Evolutionary conservation across 37 sponge, comb jelly and placozoan genomes (phyloP).

Genomic region (Mnemiopsis leidyi): DNA sequence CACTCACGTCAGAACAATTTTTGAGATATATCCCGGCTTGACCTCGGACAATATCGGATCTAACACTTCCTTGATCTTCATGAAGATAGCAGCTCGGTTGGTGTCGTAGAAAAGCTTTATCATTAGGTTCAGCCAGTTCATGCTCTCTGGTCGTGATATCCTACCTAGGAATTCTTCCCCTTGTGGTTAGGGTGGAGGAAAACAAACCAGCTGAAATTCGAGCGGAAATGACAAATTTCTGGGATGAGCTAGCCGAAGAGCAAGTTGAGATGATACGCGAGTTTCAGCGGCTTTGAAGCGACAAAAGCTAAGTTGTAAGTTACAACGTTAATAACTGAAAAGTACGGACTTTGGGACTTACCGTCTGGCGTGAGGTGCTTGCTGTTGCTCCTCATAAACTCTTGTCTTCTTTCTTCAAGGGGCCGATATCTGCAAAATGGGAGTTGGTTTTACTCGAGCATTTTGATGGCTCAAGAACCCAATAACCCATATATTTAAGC

Average conservation of each 20-base stretch:
- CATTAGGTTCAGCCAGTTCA: slow-evolving; percentile 64
- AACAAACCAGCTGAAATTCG: neutral
- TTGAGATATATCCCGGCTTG: slow-evolving; percentile 46
- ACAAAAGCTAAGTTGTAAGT: no score
- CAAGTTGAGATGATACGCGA: no score
- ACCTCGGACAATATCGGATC: slow-evolving; percentile 27
- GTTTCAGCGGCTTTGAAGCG: no score
- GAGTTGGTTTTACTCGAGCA: no score
- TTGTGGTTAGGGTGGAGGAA: neutral
- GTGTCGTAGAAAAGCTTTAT: slow-evolving; percentile 57
- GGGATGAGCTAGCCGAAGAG: no score
- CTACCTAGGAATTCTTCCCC: neutral
- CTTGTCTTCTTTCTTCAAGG: slow-evolving; percentile 36
- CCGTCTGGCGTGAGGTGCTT: neutral
- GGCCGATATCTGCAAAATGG: slow-evolving; percentile 11
- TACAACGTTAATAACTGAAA: no score
- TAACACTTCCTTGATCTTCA: slow-evolving; percentile 1
- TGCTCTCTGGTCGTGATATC: slow-evolving; percentile 44
- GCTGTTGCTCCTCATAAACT: slow-evolving; percentile 57
- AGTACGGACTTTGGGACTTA: no score
- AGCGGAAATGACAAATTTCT: no score
- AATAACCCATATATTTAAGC: no score
- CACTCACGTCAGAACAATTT: slow-evolving; percentile 39
- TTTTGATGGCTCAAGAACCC: no score
- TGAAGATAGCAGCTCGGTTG: slow-evolving; percentile 9